Conservation (phyloP, 2,888 invertebrate species). For the Apocheima hispidaria region DNA sequence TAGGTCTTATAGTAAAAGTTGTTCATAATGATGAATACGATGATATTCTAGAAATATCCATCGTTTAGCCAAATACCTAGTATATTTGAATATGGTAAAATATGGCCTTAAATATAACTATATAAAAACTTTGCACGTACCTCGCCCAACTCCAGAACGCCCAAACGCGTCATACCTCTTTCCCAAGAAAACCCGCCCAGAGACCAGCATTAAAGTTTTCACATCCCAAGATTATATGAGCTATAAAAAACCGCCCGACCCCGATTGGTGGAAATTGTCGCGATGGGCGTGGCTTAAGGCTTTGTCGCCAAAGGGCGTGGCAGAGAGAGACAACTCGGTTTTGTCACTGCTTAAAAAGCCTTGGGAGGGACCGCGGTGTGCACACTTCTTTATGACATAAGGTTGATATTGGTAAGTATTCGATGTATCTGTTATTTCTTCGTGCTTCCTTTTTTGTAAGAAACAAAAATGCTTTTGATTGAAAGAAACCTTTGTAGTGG, state of each 20-base stretch:
- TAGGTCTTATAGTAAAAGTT: too few relatives aligned
- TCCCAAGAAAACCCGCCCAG: slow-evolving; percentile 32
- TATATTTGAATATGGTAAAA: too few relatives aligned
- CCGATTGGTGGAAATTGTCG: slow-evolving; percentile 80
- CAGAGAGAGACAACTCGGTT: slow-evolving; percentile 64
- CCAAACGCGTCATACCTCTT: slow-evolving; percentile 3
- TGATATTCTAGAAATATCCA: too few relatives aligned
- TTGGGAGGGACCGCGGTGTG: slow-evolving; percentile 49
- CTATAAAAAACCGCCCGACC: slow-evolving; percentile 60
- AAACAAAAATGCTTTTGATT: too few relatives aligned
- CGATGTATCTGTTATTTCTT: background rate
- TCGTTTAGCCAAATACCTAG: too few relatives aligned
- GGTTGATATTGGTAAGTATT: background rate
- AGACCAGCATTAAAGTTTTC: slow-evolving; percentile 42
- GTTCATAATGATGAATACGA: too few relatives aligned
- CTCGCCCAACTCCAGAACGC: slow-evolving; percentile 7
- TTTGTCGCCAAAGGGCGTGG: slow-evolving; percentile 84
- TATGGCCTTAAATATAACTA: too few relatives aligned
- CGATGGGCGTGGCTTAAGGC: slow-evolving; percentile 74
- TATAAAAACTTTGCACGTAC: background rate
- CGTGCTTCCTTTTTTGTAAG: background rate
- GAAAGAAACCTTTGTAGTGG: too few relatives aligned
- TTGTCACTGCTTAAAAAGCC: slow-evolving; percentile 81
- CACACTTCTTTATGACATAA: slow-evolving; percentile 18
- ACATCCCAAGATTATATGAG: slow-evolving; percentile 43